phyloP scores from a whole-genome alignment of 2,888 invertebrate genomes.

The Ectemnius lituratus region DNA sequence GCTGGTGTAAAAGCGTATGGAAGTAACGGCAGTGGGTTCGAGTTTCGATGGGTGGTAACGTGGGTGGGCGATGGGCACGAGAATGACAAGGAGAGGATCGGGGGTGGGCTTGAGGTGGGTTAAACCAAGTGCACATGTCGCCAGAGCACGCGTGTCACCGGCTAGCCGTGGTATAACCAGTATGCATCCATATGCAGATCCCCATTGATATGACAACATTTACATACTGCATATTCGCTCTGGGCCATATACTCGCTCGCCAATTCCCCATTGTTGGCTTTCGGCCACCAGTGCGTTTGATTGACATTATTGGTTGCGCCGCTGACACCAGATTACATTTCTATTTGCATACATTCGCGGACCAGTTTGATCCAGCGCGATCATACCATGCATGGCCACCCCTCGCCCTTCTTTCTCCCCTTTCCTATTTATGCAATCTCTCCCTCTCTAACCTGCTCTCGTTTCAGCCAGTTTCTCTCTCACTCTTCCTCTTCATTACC shows the following conservation, averaged over 20 bases:
- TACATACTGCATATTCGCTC: constrained; percentile 78
- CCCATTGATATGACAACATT: constrained; percentile 78
- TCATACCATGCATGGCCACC: constrained; percentile 34
- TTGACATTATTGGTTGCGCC: constrained; percentile 78
- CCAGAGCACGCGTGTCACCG: constrained; percentile 71
- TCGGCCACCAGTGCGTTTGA: constrained; percentile 77
- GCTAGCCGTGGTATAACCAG: constrained; percentile 66
- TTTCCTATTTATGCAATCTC: constrained; percentile 8
- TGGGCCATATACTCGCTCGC: constrained; percentile 74
- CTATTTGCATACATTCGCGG: constrained; percentile 78
- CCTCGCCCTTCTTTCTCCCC: constrained; percentile 36
- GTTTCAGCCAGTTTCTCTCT: constrained; percentile 9
- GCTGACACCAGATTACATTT: constrained; percentile 78
- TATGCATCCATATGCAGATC: constrained; percentile 77
- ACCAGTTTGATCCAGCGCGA: constrained; percentile 67
- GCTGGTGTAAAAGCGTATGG: constrained; percentile 21
- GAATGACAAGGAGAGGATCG: constrained; percentile 33
- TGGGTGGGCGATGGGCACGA: constrained; percentile 16
- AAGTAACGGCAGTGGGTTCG: constrained; percentile 6
- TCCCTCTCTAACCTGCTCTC: too few species aligned
- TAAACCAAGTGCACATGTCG: constrained; percentile 73
- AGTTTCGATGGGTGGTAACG: constrained; percentile 7
- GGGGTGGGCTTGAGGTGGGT: constrained; percentile 41
- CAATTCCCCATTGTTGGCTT: constrained; percentile 77
- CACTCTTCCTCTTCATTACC: constrained; percentile 3